phyloP scores from a whole-genome alignment of 1,140 invertebrate species.

The Goniozus legneri region DNA sequence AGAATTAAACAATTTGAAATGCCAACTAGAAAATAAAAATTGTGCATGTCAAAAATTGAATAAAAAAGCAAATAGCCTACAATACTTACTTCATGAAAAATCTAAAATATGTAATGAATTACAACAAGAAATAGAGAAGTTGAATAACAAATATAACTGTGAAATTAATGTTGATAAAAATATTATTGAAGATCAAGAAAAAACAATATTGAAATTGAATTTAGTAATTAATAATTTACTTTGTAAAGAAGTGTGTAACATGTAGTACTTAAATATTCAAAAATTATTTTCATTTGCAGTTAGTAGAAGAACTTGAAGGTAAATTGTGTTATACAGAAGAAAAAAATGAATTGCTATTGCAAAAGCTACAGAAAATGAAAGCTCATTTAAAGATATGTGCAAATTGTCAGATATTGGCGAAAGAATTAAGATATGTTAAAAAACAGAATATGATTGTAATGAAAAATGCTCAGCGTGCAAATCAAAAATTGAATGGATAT shows the following conservation, averaged over 20 bases:
- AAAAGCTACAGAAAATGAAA: conserved; percentile 11
- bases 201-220: conserved; percentile 33
- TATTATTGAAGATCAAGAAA: conserved; percentile 30
- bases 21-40: conserved; percentile 14
- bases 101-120: conserved; percentile 16
- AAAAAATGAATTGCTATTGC: conserved; percentile 20
- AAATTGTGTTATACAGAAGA: conserved; percentile 25
- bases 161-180: conserved; percentile 35
- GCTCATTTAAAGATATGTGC: conserved; percentile 12
- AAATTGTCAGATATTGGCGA: conserved; percentile 15
- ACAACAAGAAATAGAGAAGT: conserved; percentile 22
- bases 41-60: conserved; percentile 18
- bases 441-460: no score
- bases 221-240: conserved; percentile 19
- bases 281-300: conserved; percentile 17
- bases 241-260: background rate
- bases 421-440: conserved; percentile 16
- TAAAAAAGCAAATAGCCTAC: conserved; percentile 23
- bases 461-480: no score
- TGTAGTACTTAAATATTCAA: background rate
- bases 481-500: no score
- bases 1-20: conserved; percentile 15
- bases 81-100: conserved; percentile 23
- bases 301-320: conserved; percentile 26
- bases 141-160: conserved; percentile 27